These are phyloP conservation scores for Opisthograptis luteolata DNA, from an alignment of 2,888 invertebrate species.

Conservation along the genomic window DNA sequence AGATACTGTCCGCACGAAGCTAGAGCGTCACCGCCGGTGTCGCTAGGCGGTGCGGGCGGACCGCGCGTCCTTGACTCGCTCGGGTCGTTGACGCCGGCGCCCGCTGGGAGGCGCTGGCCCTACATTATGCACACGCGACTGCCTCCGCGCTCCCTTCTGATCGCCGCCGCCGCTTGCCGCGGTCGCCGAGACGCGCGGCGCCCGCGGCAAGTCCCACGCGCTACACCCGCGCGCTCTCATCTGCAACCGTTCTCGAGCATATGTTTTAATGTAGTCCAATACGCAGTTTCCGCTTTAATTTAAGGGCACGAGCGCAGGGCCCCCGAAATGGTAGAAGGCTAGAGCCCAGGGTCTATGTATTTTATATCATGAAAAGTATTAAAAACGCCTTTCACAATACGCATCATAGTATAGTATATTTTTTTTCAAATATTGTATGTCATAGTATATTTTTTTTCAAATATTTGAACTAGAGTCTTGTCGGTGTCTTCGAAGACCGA, in stretches of 20 bases:
- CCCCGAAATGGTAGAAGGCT: too few species aligned
- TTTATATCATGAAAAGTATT: too few species aligned
- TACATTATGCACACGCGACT: constrained; percentile 71
- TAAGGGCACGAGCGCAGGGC: too few species aligned
- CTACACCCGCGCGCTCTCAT: not conserved
- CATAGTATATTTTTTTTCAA: too few species aligned
- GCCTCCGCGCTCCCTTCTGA: constrained; percentile 57
- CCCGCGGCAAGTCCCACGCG: constrained; percentile 7
- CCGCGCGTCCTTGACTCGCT: constrained; percentile 69
- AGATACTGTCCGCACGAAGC: constrained; percentile 3
- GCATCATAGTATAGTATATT: too few species aligned
- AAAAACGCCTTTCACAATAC: too few species aligned
- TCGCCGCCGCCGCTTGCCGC: constrained; percentile 30
- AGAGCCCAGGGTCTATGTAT: too few species aligned
- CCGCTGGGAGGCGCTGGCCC: constrained; percentile 61
- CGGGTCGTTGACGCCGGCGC: constrained; percentile 73
- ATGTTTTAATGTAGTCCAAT: too few species aligned
- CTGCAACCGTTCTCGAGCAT: not conserved
- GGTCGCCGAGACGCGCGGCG: constrained; percentile 51
- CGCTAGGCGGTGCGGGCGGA: constrained; percentile 51
- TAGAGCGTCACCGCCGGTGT: constrained; percentile 38
- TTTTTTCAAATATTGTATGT: too few species aligned
- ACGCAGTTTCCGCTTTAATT: too few species aligned
- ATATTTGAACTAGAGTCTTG: too few species aligned
- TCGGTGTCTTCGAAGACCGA: too few species aligned